Base-by-base conservation (phyloP, 2,797 vertebrate species). In the Spondyliosoma cantharus region DNA sequence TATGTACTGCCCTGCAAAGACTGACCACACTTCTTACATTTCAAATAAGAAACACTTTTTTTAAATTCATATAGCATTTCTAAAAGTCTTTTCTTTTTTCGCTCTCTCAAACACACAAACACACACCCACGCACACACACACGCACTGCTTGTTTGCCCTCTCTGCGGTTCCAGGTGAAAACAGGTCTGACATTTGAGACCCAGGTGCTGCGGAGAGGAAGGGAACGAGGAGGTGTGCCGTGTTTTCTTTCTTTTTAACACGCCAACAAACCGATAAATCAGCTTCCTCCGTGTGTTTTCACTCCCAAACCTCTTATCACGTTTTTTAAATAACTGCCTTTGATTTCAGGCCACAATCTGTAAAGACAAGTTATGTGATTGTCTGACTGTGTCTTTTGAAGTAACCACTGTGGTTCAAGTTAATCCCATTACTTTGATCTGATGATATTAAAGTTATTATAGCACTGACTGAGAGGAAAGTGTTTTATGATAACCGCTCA, bases 371-470 rank as follows among this genome's bases (percentile, higher is more conserved):
- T 62, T 71, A 17, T 66, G 42, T 61, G 76, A 86, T 84, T 86
- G 82, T 84, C 46, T 85, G 58, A 15, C 68, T 52, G 67, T 7
- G 24, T 80, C 80, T 75, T 89, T 86, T 87, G 80, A 86, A 81
- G 86, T 74, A 83, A 76, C 69, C 70, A 67, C 53, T 29, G 78
- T 46, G 74, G 81, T 89, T 82, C 22, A 24, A 45, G 68, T 76
- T 90, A 78, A 91, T 89, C 82, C 69, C 70, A 22, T 56, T 43
- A 80, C 87, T 91, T 89, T 90, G 87, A 90, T 91, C 82, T 79
- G 76, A 69, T 37, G 68, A 78, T 83, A 81, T 82, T 82, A 75
- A 76, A 74, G 70, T 74, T 64, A 64, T 86, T 62, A 78, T 70
- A 37, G 60, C 71, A 65, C 11, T 49, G 59, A 79, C 20, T 69